phyloP scores from a whole-genome alignment of 2,888 invertebrate genomes.

The Andricus curvator region DNA sequence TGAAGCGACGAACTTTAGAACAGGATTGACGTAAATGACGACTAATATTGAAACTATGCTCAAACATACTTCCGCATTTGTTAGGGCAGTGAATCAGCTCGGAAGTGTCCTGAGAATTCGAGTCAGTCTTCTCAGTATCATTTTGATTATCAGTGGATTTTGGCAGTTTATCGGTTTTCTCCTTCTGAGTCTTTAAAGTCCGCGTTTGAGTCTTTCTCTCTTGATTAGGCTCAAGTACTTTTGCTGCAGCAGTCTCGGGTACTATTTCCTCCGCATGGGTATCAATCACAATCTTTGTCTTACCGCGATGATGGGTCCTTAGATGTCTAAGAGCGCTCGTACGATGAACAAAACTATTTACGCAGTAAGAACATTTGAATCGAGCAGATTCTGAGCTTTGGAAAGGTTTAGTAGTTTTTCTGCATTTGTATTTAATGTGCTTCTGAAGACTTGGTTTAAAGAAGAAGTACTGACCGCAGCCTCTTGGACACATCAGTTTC shows the following conservation, averaged over 20 bases:
- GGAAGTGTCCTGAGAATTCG: neutral
- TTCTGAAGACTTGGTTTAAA: slow-evolving; percentile 13
- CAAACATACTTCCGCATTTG: slow-evolving; percentile 18
- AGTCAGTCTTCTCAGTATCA: neutral
- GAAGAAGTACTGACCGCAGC: slow-evolving; percentile 28
- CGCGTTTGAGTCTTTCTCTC: neutral
- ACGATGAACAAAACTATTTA: slow-evolving; percentile 59
- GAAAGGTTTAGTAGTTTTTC: neutral
- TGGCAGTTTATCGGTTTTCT: neutral
- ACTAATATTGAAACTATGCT: neutral
- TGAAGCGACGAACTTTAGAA: slow-evolving; percentile 8
- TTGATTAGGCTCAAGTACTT: neutral
- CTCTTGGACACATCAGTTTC: slow-evolving; percentile 8
- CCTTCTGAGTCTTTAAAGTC: neutral
- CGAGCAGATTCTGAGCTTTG: slow-evolving; percentile 42
- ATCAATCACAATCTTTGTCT: neutral
- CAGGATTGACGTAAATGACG: slow-evolving; percentile 22
- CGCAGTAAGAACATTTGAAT: slow-evolving; percentile 75
- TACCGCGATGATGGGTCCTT: neutral
- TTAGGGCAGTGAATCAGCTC: slow-evolving; percentile 12
- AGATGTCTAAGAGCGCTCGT: slow-evolving; percentile 8
- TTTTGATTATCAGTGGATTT: neutral
- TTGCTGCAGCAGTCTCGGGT: neutral
- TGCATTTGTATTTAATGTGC: neutral
- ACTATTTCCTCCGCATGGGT: slow-evolving; percentile 13